Base-by-base conservation (phyloP, 2,888 invertebrate species). In the Eremobia ochroleuca region DNA sequence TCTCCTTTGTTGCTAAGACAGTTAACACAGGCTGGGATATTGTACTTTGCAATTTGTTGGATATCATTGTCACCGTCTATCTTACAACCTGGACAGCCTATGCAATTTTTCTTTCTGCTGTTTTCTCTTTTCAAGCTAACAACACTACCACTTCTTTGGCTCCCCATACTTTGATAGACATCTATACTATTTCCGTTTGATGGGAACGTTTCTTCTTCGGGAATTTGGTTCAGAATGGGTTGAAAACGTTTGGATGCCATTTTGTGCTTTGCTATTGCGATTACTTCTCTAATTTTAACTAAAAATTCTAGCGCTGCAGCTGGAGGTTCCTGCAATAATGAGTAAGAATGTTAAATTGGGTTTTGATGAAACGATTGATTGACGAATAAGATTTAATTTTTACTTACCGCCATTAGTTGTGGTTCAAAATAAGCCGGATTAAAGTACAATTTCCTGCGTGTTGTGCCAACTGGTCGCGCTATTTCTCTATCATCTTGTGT, bases 381-480 rank as follows among this genome's bases (percentile, higher is more conserved):
- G 2, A n/a, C 2, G 28, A 34, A n/a, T 18, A 15, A 13, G 3
- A 62, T 15, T 25, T 1, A n/a, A n/a, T 8, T 2, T n/a, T 46
- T 21, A 28, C 97, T 97, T 96, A 98, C 98, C 96, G 98, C 97
- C 92, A 99, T 97, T 67, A 99, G 93, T 87, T 99, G 98, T 43
- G 98, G 98, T 92, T 99, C 99, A 91, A 99, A 99, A 92, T 99
- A 99, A 13, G 99, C 99, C 0, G 99, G 99, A 93, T 99, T 99
- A 91, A 99, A 99, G 92, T 98, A 99, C 4, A 99, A 96, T 91
- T 99, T 98, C 85, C 98, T 97, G 73, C 98, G 97, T 0, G 98
- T 98, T 43, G 97, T 98, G 21, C 98, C 98, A 81, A 97, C 97
- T 21, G 97, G 97, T 88, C 97, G 96, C 18, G 98, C 96, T 86